Conservation (phyloP, 1,140 invertebrate genomes). For the Trachymyrmex cornetzi region DNA sequence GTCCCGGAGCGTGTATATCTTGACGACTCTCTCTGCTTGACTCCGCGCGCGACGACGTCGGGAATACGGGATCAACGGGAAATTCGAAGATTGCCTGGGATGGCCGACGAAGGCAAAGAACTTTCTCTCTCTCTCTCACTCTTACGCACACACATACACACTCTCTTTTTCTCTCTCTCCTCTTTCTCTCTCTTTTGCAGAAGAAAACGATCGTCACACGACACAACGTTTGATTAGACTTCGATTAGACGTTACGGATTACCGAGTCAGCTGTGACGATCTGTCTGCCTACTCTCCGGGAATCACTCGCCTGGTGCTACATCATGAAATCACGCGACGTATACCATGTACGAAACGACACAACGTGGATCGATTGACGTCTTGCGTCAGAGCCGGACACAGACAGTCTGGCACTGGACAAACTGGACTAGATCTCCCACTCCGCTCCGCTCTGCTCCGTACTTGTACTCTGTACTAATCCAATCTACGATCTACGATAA, state of each 20-base stretch:
- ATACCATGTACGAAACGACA: slow-evolving; percentile 22
- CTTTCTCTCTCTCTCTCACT: not conserved
- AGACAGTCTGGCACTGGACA: slow-evolving; percentile 9
- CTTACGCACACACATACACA: not conserved
- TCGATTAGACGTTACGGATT: not conserved
- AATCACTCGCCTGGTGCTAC: slow-evolving; percentile 15
- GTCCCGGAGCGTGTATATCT: not conserved
- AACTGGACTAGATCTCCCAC: not conserved
- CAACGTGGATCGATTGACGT: slow-evolving; percentile 32
- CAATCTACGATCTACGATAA: too few species aligned
- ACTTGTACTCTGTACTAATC: not conserved
- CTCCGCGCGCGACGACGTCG: not conserved
- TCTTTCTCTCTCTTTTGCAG: not conserved
- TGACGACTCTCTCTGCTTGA: too few species aligned
- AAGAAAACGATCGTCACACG: not conserved
- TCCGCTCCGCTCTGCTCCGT: not conserved
- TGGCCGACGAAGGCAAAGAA: not conserved
- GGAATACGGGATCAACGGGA: not conserved
- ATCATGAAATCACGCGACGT: slow-evolving; percentile 35
- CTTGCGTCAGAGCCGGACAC: slow-evolving; percentile 20
- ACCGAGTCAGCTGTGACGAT: not conserved
- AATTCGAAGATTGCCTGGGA: too few species aligned
- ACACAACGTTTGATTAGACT: not conserved
- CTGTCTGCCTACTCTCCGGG: slow-evolving; percentile 2
- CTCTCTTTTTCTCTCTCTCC: not conserved